Percentiles rank a stretch among this genome's conserved stretches.
Conservation (phyloP, 1,140 invertebrate species). For the Rhagoletis zephyria region DNA sequence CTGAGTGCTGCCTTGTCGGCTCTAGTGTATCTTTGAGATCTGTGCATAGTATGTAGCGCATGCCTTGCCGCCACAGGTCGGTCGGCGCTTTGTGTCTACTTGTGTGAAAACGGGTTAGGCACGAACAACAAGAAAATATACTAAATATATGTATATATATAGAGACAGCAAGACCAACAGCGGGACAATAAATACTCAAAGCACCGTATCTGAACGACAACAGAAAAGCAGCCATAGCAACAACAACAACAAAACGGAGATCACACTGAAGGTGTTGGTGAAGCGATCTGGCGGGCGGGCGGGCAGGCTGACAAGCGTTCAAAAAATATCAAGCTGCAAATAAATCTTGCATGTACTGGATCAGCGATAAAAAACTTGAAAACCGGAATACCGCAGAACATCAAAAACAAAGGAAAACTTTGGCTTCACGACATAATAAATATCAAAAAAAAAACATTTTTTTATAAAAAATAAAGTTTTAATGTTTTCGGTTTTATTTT, state of each 20-base stretch:
- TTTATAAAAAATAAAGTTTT: too few species aligned
- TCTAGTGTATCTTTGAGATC: background rate
- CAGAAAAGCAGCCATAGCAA: too few species aligned
- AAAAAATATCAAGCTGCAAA: constrained; percentile 44
- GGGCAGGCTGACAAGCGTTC: background rate
- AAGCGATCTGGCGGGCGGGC: background rate
- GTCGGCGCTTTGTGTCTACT: background rate
- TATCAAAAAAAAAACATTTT: background rate
- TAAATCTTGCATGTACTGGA: constrained; percentile 12
- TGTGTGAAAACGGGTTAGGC: constrained; percentile 48
- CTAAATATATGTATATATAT: too few species aligned
- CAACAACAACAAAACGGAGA: background rate
- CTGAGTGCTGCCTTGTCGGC: background rate
- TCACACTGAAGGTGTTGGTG: background rate
- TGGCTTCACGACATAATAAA: background rate
- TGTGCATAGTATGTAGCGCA: background rate
- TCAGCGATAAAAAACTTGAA: constrained; percentile 46
- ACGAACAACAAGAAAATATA: background rate
- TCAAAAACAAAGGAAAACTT: constrained; percentile 16
- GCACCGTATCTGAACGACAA: constrained; percentile 33
- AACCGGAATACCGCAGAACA: constrained; percentile 7
- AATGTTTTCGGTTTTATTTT: too few species aligned
- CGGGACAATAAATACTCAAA: constrained; percentile 45
- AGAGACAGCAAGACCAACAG: background rate
- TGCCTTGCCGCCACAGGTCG: constrained; percentile 35